Percentiles rank a stretch among this genome's conserved stretches.
Evolutionary conservation across 1,140 invertebrate genomes (phyloP).

Genomic region (Trichonephila clavata): DNA sequence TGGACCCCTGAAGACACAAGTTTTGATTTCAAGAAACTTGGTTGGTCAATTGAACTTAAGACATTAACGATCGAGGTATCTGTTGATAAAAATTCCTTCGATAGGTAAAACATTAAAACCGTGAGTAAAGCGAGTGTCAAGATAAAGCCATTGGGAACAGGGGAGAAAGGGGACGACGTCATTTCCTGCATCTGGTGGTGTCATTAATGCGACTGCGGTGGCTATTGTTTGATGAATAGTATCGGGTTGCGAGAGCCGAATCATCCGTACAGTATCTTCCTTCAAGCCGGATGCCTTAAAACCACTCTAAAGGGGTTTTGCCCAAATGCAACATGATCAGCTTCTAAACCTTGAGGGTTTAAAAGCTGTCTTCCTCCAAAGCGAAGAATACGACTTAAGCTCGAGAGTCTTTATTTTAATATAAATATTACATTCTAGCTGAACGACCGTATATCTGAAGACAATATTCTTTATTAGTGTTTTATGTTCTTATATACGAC

Average conservation of each 20-base stretch:
- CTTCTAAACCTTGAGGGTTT: no score
- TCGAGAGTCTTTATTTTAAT: no score
- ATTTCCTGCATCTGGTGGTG: slow-evolving; percentile 66
- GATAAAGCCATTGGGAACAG: slow-evolving; percentile 25
- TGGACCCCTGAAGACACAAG: neutral
- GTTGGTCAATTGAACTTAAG: neutral
- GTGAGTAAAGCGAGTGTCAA: slow-evolving; percentile 40
- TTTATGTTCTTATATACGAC: no score
- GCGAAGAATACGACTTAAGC: no score
- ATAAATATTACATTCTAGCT: no score
- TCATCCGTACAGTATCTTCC: slow-evolving; percentile 42
- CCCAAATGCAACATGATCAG: slow-evolving; percentile 61
- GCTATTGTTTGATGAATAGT: slow-evolving; percentile 61
- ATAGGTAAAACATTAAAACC: slow-evolving; percentile 32
- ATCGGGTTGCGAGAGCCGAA: slow-evolving; percentile 1
- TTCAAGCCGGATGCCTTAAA: slow-evolving; percentile 24
- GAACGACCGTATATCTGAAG: no score
- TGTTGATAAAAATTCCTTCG: slow-evolving; percentile 21
- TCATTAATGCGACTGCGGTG: slow-evolving; percentile 66
- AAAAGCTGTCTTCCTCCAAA: no score
- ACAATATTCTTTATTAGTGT: no score
- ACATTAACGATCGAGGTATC: neutral
- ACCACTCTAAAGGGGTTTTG: neutral
- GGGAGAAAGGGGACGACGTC: slow-evolving; percentile 9
- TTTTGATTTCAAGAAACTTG: neutral